Evolutionary conservation across 2,797 vertebrate species (phyloP).

Genomic region (Lithobates sylvaticus): DNA sequence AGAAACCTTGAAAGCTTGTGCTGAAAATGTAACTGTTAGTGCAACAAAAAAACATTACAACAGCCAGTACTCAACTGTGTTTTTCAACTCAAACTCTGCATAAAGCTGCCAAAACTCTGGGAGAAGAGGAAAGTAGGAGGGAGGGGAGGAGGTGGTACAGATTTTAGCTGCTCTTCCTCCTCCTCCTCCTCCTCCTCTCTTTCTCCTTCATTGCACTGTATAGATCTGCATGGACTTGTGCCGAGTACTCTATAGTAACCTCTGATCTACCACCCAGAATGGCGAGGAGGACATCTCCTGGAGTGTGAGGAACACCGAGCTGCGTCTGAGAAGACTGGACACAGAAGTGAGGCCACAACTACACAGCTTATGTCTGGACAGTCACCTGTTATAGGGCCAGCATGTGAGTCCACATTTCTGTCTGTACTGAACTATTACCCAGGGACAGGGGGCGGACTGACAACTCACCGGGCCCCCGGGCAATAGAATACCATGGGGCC

Average conservation of each 20-base stretch:
- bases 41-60: no score
- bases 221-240: not conserved
- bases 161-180: conserved; percentile 19
- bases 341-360: not conserved
- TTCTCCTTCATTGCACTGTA: not conserved
- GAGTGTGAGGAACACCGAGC: not conserved
- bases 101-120: not conserved
- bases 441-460: not conserved
- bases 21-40: no score
- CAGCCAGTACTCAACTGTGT: not conserved
- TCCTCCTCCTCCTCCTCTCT: not conserved
- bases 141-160: conserved; percentile 6
- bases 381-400: not conserved
- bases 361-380: not conserved
- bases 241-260: not conserved
- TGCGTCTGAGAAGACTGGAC: not conserved
- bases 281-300: not conserved
- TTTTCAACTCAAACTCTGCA: not conserved
- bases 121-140: conserved; percentile 4
- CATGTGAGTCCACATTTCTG: not conserved
- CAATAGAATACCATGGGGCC: no score
- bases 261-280: not conserved
- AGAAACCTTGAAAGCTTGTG: no score
- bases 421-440: not conserved
- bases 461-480: no score